Conservation (phyloP, 2,797 vertebrate genomes). For the Cryptoprocta ferox region DNA sequence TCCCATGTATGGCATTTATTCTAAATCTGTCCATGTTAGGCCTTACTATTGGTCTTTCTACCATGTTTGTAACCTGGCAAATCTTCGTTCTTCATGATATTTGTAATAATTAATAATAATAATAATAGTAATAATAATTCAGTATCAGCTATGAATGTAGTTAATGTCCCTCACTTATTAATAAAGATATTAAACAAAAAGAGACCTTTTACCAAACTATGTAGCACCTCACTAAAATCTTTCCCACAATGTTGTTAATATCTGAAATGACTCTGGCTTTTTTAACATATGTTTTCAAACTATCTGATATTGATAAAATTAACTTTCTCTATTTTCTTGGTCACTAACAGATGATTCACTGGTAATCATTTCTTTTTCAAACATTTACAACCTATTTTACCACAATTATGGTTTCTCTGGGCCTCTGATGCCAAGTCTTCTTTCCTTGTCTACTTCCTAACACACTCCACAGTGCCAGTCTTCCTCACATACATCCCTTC, state of each 20-base stretch:
- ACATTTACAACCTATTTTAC: neutral
- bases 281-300: neutral
- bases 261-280: conserved; percentile 14
- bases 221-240: neutral
- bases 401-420: neutral
- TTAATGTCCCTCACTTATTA: neutral
- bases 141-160: neutral
- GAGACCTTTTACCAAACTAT: neutral
- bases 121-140: neutral
- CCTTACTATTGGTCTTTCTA: conserved; percentile 18
- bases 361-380: conserved; percentile 27
- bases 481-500: neutral
- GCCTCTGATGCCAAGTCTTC: neutral
- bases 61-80: neutral
- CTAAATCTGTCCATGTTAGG: neutral
- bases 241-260: neutral
- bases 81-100: neutral
- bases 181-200: conserved; percentile 15
- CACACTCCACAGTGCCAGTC: neutral
- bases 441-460: neutral
- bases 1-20: neutral
- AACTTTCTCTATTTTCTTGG: conserved; percentile 46
- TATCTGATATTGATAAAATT: neutral
- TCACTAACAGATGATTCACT: conserved; percentile 35
- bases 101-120: neutral